phyloP scores from a whole-genome alignment of 2,888 invertebrate species.

The Dasypolia templi region DNA sequence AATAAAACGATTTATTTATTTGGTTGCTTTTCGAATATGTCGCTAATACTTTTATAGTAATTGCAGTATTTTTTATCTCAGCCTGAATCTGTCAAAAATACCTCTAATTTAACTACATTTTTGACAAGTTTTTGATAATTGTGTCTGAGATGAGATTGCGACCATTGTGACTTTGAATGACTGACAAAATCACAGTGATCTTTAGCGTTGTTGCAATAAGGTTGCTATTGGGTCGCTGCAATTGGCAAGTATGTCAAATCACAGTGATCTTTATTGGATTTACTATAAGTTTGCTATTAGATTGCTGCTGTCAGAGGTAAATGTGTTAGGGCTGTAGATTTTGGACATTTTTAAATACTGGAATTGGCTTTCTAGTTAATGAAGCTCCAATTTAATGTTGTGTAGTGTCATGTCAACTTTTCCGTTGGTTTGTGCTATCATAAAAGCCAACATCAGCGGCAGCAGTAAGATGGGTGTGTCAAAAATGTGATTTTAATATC shows the following conservation, averaged over 20 bases:
- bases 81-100: not conserved
- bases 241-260: too few species aligned
- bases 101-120: not conserved
- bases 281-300: too few species aligned
- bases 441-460: not conserved
- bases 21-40: not conserved
- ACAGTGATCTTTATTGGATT: too few species aligned
- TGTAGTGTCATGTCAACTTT: not conserved
- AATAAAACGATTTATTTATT: constrained; percentile 19
- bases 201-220: too few species aligned
- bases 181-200: too few species aligned
- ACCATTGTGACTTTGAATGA: too few species aligned
- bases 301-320: too few species aligned
- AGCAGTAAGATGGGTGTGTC: not conserved
- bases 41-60: too few species aligned
- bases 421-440: not conserved
- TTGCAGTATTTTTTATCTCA: not conserved
- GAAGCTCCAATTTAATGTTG: not conserved
- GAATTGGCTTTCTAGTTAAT: not conserved
- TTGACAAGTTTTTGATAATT: not conserved
- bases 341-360: not conserved
- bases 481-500: constrained; percentile 17
- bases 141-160: too few species aligned
- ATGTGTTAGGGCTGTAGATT: too few species aligned
- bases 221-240: too few species aligned